These are phyloP conservation scores for Rhorus exstirpatorius DNA, from an alignment of 2,888 invertebrate genomes.

Conservation along the genomic window DNA sequence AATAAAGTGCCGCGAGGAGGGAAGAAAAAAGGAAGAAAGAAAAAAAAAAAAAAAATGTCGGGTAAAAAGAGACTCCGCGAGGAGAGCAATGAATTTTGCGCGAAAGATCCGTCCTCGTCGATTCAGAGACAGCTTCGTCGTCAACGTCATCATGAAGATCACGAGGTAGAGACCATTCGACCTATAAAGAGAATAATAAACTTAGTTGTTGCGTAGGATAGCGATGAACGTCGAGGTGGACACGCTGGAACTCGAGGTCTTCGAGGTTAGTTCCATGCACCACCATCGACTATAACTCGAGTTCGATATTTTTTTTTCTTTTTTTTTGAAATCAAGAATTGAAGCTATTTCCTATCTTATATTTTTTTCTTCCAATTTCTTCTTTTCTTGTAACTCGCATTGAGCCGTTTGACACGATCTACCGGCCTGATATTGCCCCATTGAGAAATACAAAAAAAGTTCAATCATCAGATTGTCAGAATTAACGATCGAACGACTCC, in stretches of 20 bases:
- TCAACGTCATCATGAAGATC: constrained; percentile 79
- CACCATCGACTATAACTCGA: constrained; percentile 63
- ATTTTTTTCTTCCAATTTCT: neutral
- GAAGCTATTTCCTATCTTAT: neutral
- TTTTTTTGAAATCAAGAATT: neutral
- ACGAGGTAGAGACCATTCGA: constrained; percentile 81
- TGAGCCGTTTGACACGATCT: neutral
- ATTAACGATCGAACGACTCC: too few species aligned
- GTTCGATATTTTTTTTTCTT: neutral
- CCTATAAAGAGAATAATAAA: constrained; percentile 77
- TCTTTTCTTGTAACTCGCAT: neutral
- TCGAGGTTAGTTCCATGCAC: constrained; percentile 83
- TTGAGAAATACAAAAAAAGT: too few species aligned
- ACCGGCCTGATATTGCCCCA: too few species aligned
- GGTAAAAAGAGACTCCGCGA: constrained; percentile 1
- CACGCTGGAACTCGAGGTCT: constrained; percentile 85
- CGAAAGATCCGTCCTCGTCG: neutral
- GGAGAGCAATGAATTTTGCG: neutral
- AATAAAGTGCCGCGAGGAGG: constrained; percentile 18
- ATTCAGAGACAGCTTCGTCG: constrained; percentile 71
- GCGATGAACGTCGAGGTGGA: constrained; percentile 84
- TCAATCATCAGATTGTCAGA: too few species aligned
- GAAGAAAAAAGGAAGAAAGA: constrained; percentile 13
- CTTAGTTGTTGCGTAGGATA: constrained; percentile 76
- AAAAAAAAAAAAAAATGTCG: constrained; percentile 40